These are phyloP conservation scores for Metacarcinus magister DNA, from an alignment of 2,888 invertebrate genomes.

Conservation along the genomic window DNA sequence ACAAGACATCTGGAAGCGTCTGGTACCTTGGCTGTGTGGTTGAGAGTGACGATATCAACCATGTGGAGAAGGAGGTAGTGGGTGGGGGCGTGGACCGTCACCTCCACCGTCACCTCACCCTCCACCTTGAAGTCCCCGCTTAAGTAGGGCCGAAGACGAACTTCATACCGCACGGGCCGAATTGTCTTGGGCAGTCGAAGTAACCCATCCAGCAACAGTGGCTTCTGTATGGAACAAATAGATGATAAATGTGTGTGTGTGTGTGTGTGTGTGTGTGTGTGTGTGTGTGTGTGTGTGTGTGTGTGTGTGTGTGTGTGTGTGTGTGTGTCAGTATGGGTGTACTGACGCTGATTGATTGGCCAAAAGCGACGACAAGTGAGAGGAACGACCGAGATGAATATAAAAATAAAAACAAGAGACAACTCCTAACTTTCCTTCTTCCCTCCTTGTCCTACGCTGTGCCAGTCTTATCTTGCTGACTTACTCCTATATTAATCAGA, in stretches of 20 bases:
- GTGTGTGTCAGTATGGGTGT: neutral
- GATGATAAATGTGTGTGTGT: too few relatives aligned
- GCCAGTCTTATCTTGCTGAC: too few relatives aligned
- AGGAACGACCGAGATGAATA: neutral
- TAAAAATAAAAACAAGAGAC: neutral
- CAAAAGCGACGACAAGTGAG: neutral
- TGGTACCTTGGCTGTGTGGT: conserved; percentile 86
- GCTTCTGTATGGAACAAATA: neutral
- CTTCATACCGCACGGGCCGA: conserved; percentile 68
- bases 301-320: conserved; percentile 39
- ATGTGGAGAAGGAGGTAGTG: conserved; percentile 91
- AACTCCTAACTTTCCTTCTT: neutral
- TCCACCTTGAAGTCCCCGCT: conserved; percentile 81
- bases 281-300: conserved; percentile 34
- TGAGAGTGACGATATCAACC: conserved; percentile 89
- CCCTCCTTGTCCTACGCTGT: too few relatives aligned
- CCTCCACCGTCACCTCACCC: conserved; percentile 78
- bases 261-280: neutral
- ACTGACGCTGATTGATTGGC: neutral
- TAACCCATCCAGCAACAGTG: neutral
- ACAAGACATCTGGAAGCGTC: neutral
- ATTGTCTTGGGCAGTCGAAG: conserved; percentile 52
- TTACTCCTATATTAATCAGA: too few relatives aligned
- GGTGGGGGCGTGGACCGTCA: conserved; percentile 87
- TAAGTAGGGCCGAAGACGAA: conserved; percentile 82